Base-by-base conservation (phyloP, 2,888 invertebrate genomes). In the Neoaliturus tenellus region DNA sequence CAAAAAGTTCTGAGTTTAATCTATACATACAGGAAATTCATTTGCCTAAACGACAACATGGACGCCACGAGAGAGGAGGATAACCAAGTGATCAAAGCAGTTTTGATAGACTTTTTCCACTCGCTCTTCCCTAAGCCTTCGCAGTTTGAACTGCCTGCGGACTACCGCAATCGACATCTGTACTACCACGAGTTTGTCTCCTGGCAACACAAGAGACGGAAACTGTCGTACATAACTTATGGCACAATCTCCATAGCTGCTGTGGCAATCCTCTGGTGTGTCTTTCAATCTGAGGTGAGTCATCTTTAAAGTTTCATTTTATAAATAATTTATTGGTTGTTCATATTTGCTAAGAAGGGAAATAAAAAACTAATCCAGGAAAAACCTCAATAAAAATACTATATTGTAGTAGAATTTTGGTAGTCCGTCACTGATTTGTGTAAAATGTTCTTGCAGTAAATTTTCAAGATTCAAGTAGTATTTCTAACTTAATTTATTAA, bases 31-130 rank as follows among this genome's bases (percentile, higher is more conserved):
- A 95, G 95, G 87, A 96, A 96, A 90, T 96, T 96, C 88, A 93
- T 96, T 67, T 96, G 96, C 89, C 91, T 96, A 73, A 96, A 96
- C 89, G 96, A 96, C 88, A 95, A 96, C 89, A 91, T 96, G 89
- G 94, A 95, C 87, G 89, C 90, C 10, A 93, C 93, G 75, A 90
- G 91, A 35, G 91, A 91, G 3, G 88, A 89, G 25, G 94, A 95
- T 86, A 95, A 95, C 87, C 93, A 93, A 88, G 90, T 95, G 82
- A 93, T 95, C 33, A 93, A 93, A 82, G 94, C 95, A 48, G 91
- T 96, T 33, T 90, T 96, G 67, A 93, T 93, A 86, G 96, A 96
- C 88, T 95, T 96, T 89, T 96, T 95, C 89, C 92, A 95, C 85
- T 94, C 95, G 0, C 89, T 96, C 20, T 94, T 95, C 89, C 96